Conservation (phyloP, 2,113 vertebrate species). For the Takifugu flavidus region DNA sequence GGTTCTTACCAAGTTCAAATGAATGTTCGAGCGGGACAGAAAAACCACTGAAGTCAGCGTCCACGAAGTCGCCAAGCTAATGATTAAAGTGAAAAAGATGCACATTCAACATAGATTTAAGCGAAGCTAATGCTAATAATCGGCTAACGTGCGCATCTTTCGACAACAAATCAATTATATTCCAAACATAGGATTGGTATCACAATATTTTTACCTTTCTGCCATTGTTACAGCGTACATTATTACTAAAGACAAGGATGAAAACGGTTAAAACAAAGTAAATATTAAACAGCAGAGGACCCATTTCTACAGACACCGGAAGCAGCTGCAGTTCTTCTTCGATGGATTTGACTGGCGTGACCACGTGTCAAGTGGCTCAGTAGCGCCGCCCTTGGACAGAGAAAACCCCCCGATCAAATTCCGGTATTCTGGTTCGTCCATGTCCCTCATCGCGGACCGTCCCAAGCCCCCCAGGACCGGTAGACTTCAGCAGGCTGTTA, state of each 20-base stretch:
- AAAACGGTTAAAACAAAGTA: slow-evolving; percentile 13
- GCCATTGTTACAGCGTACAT: slow-evolving; percentile 63
- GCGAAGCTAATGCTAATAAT: slow-evolving; percentile 37
- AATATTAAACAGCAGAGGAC: too few species aligned
- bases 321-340: too few species aligned
- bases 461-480: too few species aligned
- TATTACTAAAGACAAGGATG: slow-evolving; percentile 10
- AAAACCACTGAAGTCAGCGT: slow-evolving; percentile 76
- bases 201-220: slow-evolving; percentile 62
- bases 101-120: slow-evolving; percentile 9
- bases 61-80: slow-evolving; percentile 76
- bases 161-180: too few species aligned
- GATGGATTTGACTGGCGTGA: too few species aligned
- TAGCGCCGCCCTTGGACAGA: too few species aligned
- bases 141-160: not conserved
- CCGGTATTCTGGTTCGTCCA: too few species aligned
- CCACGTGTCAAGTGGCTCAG: too few species aligned
- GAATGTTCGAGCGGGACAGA: slow-evolving; percentile 86
- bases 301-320: too few species aligned
- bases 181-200: accelerated
- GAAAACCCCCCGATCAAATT: too few species aligned
- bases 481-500: too few species aligned
- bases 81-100: slow-evolving; percentile 1
- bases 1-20: slow-evolving; percentile 83
- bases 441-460: too few species aligned